Base-by-base conservation (phyloP, 2,113 vertebrate species). In the Sebastes schlegelii region DNA sequence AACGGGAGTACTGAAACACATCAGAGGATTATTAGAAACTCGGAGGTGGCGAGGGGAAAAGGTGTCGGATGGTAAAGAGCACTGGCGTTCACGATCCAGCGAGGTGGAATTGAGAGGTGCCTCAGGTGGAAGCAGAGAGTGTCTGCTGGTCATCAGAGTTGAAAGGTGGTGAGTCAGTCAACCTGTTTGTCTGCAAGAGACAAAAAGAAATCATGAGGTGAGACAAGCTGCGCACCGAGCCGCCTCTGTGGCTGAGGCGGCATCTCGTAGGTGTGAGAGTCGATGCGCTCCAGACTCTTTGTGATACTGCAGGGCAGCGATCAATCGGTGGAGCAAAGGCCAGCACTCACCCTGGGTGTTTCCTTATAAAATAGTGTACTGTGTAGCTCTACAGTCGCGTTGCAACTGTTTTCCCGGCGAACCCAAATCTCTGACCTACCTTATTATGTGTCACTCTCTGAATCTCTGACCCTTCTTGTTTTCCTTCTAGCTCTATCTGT, bases 31-130 rank as follows among this genome's bases (percentile, higher is more conserved):
- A 19, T 65, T 2, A 62, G 54, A 62, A 34, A 8, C 21, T 16
- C 2, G 13, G 66, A 68, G 21, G 61, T 11, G 21, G 42, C 4
- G 52, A 61, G 34, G 63, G 68, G 52, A 16, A 19, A 72, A 67
- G 23, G 67, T 74, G 60, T 45, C 23, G 19, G 54, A 57, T 70
- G 54, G 58, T 16, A 46, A 1, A 19, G 46, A 12, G 42, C 1
- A 6, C 2, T 17, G 11, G 6, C 42, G 72, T 40, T 82, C 45
- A 42, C 16, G 42, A 54, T 52, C 23, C 61, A 46, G n/a, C 8
- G 26, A 82, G 58, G 71, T 78, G 66, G 76, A 81, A 73, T 58
- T 26, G 63, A 84, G 60, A 84, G 57, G 54, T 66, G 68, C 68
- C 62, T 75, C 12, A 5, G 48, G 65, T 83, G 65, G 65, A 79